phyloP scores from a whole-genome alignment of 2,888 invertebrate species.

The Nowickia ferox region DNA sequence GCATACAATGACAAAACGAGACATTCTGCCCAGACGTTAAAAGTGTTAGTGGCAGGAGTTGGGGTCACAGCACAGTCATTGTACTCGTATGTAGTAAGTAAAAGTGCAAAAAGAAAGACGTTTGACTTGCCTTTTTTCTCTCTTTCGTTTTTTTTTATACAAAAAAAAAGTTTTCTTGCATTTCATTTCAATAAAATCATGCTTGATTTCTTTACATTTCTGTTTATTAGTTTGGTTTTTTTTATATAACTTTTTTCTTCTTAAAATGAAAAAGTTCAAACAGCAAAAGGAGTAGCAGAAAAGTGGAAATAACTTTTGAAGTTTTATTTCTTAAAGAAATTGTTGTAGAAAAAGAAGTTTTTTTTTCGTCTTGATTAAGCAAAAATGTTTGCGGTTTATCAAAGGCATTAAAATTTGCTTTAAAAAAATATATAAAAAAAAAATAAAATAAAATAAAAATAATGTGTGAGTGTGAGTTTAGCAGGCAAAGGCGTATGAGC shows the following conservation, averaged over 20 bases:
- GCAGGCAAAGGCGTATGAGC: conserved; percentile 33
- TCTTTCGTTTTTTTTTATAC: background rate
- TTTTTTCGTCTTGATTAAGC: background rate
- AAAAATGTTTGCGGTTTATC: conserved; percentile 61
- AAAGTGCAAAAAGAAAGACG: conserved; percentile 37
- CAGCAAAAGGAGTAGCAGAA: background rate
- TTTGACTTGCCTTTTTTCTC: background rate
- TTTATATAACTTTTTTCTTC: conserved; percentile 4
- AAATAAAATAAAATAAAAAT: background rate
- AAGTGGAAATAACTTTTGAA: conserved; percentile 61
- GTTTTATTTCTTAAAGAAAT: conserved; percentile 56
- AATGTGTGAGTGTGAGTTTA: background rate
- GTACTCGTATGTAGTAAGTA: too few species aligned
- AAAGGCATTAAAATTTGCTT: conserved; percentile 49
- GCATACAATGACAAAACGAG: conserved; percentile 38
- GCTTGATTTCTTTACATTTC: conserved; percentile 59
- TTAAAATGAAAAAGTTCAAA: conserved; percentile 40
- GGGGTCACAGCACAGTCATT: background rate
- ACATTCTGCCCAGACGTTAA: background rate
- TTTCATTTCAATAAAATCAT: conserved; percentile 64
- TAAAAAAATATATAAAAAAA: too few species aligned
- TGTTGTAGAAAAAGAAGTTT: conserved; percentile 11
- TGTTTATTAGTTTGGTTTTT: conserved; percentile 12
- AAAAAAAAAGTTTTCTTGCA: conserved; percentile 52
- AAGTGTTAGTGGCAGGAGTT: background rate